These are phyloP conservation scores for Sitobion miscanthi DNA, from an alignment of 1,140 invertebrate genomes.

Conservation along the genomic window DNA sequence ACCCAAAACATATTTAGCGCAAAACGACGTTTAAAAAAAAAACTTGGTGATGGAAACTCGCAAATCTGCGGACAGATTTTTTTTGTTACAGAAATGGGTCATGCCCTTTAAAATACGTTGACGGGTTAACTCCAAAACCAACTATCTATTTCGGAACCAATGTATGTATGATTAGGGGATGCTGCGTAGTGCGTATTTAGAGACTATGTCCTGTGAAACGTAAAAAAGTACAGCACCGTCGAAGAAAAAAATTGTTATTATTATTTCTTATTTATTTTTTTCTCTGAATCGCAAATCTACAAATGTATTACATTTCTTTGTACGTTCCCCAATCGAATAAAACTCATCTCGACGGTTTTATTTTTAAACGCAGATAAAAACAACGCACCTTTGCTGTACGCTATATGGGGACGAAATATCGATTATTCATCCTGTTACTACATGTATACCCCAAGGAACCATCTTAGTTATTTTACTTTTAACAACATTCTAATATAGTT, in stretches of 20 bases:
- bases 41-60: no score
- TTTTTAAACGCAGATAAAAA: neutral
- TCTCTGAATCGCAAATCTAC: neutral
- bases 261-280: neutral
- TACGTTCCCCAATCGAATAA: neutral
- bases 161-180: neutral
- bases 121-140: neutral
- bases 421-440: neutral
- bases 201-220: no score
- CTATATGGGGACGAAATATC: neutral
- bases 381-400: neutral
- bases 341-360: neutral
- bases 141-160: neutral
- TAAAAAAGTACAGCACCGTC: no score
- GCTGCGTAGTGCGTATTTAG: no score
- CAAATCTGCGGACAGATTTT: neutral
- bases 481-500: neutral
- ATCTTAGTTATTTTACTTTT: neutral
- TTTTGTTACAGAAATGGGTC: neutral
- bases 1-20: neutral
- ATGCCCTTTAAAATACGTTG: neutral
- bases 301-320: neutral
- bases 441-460: neutral
- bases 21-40: neutral
- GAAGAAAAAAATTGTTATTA: neutral